phyloP scores from a whole-genome alignment of 2,888 invertebrate species.

The Tetramorium bicarinatum region DNA sequence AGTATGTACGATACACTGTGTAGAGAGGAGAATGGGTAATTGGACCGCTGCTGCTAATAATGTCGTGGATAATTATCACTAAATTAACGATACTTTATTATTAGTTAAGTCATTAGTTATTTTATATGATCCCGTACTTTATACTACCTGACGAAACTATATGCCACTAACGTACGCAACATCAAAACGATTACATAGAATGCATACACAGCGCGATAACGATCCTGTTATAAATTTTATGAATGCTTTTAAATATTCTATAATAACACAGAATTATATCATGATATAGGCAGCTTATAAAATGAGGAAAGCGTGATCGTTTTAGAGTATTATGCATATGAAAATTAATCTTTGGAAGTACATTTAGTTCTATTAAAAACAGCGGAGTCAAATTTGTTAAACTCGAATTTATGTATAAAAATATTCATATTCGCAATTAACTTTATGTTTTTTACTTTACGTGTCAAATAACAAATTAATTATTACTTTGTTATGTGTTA shows the following conservation, averaged over 20 bases:
- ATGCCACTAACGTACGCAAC: slow-evolving; percentile 4
- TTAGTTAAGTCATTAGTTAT: slow-evolving; percentile 66
- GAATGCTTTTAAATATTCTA: slow-evolving; percentile 24
- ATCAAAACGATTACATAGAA: neutral
- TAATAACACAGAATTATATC: neutral
- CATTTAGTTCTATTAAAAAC: neutral
- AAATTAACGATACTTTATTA: slow-evolving; percentile 58
- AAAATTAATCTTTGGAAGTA: neutral
- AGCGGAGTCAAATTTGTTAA: neutral
- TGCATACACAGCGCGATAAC: neutral
- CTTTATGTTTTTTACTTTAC: neutral
- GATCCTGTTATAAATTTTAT: slow-evolving; percentile 14
- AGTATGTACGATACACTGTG: slow-evolving; percentile 15
- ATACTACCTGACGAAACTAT: slow-evolving; percentile 34
- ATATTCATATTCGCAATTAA: neutral
- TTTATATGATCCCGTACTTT: slow-evolving; percentile 35
- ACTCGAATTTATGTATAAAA: neutral
- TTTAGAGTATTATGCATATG: neutral
- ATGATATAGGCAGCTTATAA: neutral
- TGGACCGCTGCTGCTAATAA: slow-evolving; percentile 53
- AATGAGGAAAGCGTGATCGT: neutral
- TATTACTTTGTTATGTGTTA: neutral
- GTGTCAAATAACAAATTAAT: neutral
- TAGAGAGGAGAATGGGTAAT: slow-evolving; percentile 28
- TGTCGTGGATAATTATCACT: slow-evolving; percentile 56